phyloP scores from a whole-genome alignment of 2,888 invertebrate species.

The Hesperia comma region DNA sequence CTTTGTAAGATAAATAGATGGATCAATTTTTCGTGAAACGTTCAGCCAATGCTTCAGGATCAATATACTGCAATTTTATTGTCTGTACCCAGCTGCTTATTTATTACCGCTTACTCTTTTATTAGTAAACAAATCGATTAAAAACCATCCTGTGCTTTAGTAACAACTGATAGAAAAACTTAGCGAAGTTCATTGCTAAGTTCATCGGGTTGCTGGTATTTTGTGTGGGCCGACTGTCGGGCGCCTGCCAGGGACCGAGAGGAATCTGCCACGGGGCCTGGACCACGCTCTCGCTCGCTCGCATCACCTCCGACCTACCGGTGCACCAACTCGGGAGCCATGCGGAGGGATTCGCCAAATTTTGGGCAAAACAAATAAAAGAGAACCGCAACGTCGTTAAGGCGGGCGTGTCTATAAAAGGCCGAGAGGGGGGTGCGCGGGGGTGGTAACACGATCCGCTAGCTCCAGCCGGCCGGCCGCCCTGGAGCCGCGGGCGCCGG shows the following conservation, averaged over 20 bases:
- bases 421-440: conserved; percentile 82
- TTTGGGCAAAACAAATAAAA: conserved; percentile 82
- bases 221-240: conserved; percentile 50
- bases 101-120: background rate
- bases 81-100: background rate
- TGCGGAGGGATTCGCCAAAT: conserved; percentile 72
- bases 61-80: background rate
- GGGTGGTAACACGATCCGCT: conserved; percentile 84
- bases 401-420: conserved; percentile 83
- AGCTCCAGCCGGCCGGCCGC: conserved; percentile 81
- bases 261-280: conserved; percentile 64
- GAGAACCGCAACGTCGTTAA: conserved; percentile 69
- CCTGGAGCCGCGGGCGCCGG: conserved; percentile 63
- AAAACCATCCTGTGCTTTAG: conserved; percentile 45
- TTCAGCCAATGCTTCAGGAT: too few species aligned
- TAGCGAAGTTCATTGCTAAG: conserved; percentile 78
- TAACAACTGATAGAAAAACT: conserved; percentile 62
- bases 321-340: conserved; percentile 27
- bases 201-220: conserved; percentile 67
- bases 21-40: too few species aligned
- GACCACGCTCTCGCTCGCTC: conserved; percentile 43
- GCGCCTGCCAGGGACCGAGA: conserved; percentile 67
- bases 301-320: conserved; percentile 43
- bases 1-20: background rate
- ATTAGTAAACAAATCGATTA: conserved; percentile 33